These are phyloP conservation scores for Eristalinus aeneus DNA, from an alignment of 2,888 invertebrate genomes.

Conservation along the genomic window DNA sequence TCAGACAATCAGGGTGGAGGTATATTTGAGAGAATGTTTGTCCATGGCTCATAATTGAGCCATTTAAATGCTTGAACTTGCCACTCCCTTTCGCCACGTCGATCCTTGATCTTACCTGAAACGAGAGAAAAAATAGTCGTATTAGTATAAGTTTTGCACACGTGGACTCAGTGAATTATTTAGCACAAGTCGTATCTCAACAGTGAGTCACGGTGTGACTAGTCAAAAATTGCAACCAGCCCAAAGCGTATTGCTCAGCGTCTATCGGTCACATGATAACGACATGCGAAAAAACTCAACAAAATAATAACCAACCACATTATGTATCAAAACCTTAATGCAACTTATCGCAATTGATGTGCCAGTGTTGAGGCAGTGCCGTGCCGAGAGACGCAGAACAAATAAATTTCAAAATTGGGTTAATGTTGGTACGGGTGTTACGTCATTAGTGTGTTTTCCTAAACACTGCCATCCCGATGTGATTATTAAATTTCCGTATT, in stretches of 20 bases:
- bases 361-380: neutral
- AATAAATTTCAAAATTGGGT: slow-evolving; percentile 35
- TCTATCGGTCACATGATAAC: slow-evolving; percentile 32
- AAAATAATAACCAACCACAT: neutral
- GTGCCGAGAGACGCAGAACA: neutral
- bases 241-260: neutral
- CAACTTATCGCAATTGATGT: slow-evolving; percentile 17
- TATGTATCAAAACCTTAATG: slow-evolving; percentile 8
- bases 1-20: neutral
- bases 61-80: neutral
- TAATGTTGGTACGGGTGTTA: slow-evolving; percentile 32
- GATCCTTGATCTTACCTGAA: slow-evolving; percentile 44
- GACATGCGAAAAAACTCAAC: neutral
- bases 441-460: slow-evolving; percentile 23
- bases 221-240: slow-evolving; percentile 19
- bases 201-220: neutral
- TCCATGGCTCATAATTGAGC: too few relatives aligned
- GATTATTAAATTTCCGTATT: neutral
- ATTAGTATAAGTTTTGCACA: neutral
- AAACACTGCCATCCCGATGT: slow-evolving; percentile 6
- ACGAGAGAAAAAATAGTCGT: neutral
- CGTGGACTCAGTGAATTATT: neutral
- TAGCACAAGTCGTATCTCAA: neutral
- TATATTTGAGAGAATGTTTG: neutral
- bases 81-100: neutral